Base-by-base conservation (phyloP, 2,888 invertebrate species). In the Andrena minutula region DNA sequence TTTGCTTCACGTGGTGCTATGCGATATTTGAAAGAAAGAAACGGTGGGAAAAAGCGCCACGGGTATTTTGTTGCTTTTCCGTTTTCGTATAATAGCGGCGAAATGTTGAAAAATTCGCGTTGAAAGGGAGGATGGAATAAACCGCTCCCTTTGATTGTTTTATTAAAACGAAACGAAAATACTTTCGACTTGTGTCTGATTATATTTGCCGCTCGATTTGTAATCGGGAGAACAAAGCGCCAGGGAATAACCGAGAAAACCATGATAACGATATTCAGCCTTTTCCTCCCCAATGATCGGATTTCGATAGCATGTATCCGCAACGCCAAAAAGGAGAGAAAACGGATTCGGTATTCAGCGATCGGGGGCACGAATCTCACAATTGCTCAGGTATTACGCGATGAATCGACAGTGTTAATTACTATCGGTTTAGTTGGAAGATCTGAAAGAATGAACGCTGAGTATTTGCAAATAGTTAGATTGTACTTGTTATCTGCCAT, bases 121-220 rank as follows among this genome's bases (percentile, higher is more conserved):
- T 12, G 3, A n/a, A 3, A 10, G 16, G 5, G n/a, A 26, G 32
- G 23, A 49, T 51, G 20, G 26, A 26, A 72, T 32, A 72, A 72
- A 32, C 23, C 10, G 12, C 41, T n/a, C 12, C 32, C 7, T 64
- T 41, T 53, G 72, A 72, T 53, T 56, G 32, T 53, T 72, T 53
- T 72, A 72, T 63, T 64, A 64, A 72, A 64, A 56, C 51, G 12
- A 28, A 26, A 12, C 41, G 72, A 12, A 72, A 35, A 71, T 71
- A 26, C 35, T 51, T 35, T 64, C 32, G 10, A 16, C 28, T 28
- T 28, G 26, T 3, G 35, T 51, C n/a, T n/a, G 10, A 8, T n/a
- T 26, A 64, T 53, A 41, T 35, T 72, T 32, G 5, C 51, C 47
- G 26, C 41, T 41, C 41, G 12, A 41, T 41, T 41, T 41, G 6